A percentile compares a stretch with the other conserved stretches of the same genome.
Conservation (phyloP, 64 coral and sea anemone genomes). For the Montipora sp. region DNA sequence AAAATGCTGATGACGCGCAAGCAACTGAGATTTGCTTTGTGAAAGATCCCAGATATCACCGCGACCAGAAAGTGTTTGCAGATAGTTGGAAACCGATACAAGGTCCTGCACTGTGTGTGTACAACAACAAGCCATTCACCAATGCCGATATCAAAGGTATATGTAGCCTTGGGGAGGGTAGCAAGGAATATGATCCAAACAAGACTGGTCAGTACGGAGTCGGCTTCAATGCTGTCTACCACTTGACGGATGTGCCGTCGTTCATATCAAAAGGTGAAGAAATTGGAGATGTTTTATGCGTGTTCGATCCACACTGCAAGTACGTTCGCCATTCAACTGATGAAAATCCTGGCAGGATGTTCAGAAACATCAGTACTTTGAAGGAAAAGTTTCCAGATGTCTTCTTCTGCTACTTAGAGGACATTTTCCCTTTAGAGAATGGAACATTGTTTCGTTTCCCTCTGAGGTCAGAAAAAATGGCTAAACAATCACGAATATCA, state of each 20-base stretch:
- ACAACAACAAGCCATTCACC: constrained; percentile 34
- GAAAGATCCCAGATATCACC: constrained; percentile 65
- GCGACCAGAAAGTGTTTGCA: constrained; percentile 59
- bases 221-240: constrained; percentile 89
- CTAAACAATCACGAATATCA: constrained; percentile 18
- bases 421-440: constrained; percentile 42
- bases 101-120: constrained; percentile 82
- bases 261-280: constrained; percentile 77
- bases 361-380: neutral
- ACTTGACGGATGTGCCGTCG: constrained; percentile 14
- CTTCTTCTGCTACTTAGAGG: constrained; percentile 46
- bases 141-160: too few species aligned
- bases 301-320: constrained; percentile 32
- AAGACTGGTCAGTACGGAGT: constrained; percentile 91
- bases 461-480: constrained; percentile 46
- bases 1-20: constrained; percentile 88
- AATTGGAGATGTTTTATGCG: constrained; percentile 10
- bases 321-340: too few species aligned
- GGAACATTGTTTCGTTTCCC: constrained; percentile 64
- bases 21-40: constrained; percentile 84
- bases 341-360: too few species aligned
- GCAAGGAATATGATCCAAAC: constrained; percentile 83
- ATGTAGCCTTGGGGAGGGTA: constrained; percentile 33
- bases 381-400: constrained; percentile 70
- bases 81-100: constrained; percentile 74